phyloP scores from a whole-genome alignment of 2,888 invertebrate genomes.

The Leptarthrus brevirostris region DNA sequence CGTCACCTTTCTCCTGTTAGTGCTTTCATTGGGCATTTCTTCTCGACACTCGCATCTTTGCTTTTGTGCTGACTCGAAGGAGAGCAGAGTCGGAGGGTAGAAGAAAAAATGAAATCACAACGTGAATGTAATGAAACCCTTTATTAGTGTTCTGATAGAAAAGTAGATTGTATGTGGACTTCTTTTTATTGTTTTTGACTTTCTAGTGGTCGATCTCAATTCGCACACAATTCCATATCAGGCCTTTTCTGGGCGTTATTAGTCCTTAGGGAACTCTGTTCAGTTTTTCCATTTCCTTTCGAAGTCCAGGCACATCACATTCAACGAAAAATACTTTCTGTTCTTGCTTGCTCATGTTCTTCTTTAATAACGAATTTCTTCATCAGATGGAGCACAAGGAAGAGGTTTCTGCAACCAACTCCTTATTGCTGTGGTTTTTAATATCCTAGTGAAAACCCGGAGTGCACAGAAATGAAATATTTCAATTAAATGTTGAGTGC shows the following conservation, averaged over 20 bases:
- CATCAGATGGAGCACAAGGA: background rate
- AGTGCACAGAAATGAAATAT: background rate
- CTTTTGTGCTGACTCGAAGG: too few relatives aligned
- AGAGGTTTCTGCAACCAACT: background rate
- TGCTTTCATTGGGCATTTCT: too few relatives aligned
- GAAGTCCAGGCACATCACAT: background rate
- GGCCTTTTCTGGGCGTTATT: background rate
- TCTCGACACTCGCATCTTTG: too few relatives aligned
- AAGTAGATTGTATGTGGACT: background rate
- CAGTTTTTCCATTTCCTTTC: background rate
- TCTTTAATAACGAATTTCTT: background rate
- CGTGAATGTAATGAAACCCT: slow-evolving; percentile 1
- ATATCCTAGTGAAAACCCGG: background rate
- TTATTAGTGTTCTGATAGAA: background rate
- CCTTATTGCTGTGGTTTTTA: background rate
- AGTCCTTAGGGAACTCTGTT: background rate
- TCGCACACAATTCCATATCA: background rate
- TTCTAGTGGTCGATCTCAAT: slow-evolving; percentile 1
- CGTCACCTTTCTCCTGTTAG: too few relatives aligned
- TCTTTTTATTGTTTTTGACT: background rate
- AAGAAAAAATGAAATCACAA: background rate
- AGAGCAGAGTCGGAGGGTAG: background rate
- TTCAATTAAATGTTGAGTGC: slow-evolving; percentile 10
- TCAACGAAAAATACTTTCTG: background rate
- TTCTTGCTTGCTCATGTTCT: background rate